Base-by-base conservation (phyloP, 2,797 vertebrate genomes). In the Pangasius sanitwongsei region DNA sequence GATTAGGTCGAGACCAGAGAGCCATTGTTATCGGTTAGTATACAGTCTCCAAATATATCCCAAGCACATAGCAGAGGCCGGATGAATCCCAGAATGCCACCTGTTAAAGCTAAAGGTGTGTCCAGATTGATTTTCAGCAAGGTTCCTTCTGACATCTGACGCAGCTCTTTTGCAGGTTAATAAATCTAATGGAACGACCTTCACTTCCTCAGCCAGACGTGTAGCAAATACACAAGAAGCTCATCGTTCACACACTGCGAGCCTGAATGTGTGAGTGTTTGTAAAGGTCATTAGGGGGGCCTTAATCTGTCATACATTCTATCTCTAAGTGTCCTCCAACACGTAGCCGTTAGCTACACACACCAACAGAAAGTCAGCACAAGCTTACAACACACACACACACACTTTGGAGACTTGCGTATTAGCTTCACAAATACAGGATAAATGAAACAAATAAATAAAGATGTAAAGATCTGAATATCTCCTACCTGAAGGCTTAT, bases 401-500 rank as follows among this genome's bases (percentile, higher is more conserved):
- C 48, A 86, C 80, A 63, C 59, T 34, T 59, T 81, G 78, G 18
- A 80, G 50, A 57, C 53, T 34, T 37, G 31, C 53, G 6, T 81
- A 23, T 81, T 34, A 81, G 31, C 78, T 83, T 65, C 83, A 85
- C 83, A 37, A 34, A 85, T 53, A 70, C 48, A 70, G 16, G 63
- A 41, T 34, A 53, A 11, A 50, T n/a, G 2, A 23, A 74, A 86
- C 44, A 67, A 20, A 65, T 16, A 67, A 57, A 85, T 61, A 20
- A 63, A 75, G 3, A 18, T 31, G 23, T 70, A 48, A 48, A n/a
- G 74, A 3, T 86, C 85, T 88, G 86, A 50, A 87, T 18, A 18
- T 83, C 55, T 87, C 85, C 92, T 89, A 94, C 95, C 96, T 93
- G 92, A 87, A 80, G 92, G 85, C 90, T 85, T 89, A 75, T 81